phyloP scores from a whole-genome alignment of 2,888 invertebrate species.

The Hydrotaea cyrtoneurina region DNA sequence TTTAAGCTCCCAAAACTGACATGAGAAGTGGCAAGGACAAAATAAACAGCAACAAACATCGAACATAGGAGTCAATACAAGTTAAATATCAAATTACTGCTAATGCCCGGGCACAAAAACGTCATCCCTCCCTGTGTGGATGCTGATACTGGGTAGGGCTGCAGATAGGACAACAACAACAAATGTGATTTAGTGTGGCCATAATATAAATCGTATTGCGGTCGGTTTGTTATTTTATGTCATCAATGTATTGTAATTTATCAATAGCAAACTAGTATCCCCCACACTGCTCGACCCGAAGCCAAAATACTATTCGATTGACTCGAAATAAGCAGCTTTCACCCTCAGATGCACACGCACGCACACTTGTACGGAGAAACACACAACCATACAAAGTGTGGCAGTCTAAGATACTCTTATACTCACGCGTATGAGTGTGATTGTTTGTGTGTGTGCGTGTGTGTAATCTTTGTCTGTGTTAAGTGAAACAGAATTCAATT shows the following conservation, averaged over 20 bases:
- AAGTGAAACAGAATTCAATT: not conserved
- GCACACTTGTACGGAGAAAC: no score
- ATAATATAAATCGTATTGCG: constrained; percentile 36
- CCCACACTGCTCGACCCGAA: not conserved
- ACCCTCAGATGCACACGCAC: no score
- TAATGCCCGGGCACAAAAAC: not conserved
- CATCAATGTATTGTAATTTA: constrained; percentile 41
- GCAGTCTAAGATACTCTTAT: not conserved
- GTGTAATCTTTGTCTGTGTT: not conserved
- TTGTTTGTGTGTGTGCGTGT: not conserved
- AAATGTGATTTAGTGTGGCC: constrained; percentile 44
- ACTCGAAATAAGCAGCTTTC: constrained; percentile 45
- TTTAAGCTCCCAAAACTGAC: not conserved
- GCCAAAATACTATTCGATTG: constrained; percentile 25
- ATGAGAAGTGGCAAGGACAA: not conserved
- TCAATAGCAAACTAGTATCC: constrained; percentile 23
- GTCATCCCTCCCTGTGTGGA: not conserved
- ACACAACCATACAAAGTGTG: not conserved
- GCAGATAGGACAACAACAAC: constrained; percentile 3
- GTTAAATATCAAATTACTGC: constrained; percentile 53
- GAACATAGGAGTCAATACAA: constrained; percentile 38
- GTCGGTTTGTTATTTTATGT: constrained; percentile 19
- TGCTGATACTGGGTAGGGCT: not conserved
- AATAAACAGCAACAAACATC: not conserved
- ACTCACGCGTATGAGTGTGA: no score